Evolutionary conservation across 2,888 invertebrate genomes (phyloP), one percentile per base, ranked within the genome.

Genomic region (Drosophila melanosoma): DNA sequence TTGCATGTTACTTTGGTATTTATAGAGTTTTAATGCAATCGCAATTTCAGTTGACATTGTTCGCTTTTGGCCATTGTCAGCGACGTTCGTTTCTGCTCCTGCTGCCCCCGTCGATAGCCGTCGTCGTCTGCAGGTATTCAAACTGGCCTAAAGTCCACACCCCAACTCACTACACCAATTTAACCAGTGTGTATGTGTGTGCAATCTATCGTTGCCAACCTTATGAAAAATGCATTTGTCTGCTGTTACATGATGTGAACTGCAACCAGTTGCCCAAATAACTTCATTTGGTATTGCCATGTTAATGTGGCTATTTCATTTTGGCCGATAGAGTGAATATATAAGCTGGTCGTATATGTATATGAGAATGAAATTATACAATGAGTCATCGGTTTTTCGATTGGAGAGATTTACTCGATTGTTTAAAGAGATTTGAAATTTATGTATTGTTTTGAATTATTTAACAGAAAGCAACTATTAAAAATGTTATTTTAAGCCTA

Each of bases 11-110:
- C 90, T 90, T 76, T 86, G 79, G 87, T 90, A 90, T 90, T 90
- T 90, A 90, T 90, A 89, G 90, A 90, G 89, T 90, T 90, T 90
- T 90, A 90, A 90, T 88, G 86, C 87, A 90, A 90, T 90, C 88
- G 83, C 90, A 88, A 87, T 85, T 82, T 83, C 76, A 81, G 82
- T 79, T 87, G 90, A 90, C 90, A 90, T 89, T 90, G 83, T 87
- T 76, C 81, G 78, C 84, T 83, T 72, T 84, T 81, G 74, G 76
- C 75, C 81, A 79, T 74, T 81, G 80, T 57, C 64, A 66, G 69
- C 73, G 45, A 23, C 36, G 63, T 51, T 51, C 52, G 65, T 45
- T 51, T 54, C 48, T 42, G 64, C 62, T 51, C 57, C 48, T 42
- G 64, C 62, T 51, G 64, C 58, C 79, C 61, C 69, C 68, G 74